These are phyloP conservation scores for Tricholaema leucomelas DNA, from an alignment of 2,113 vertebrate species.

Conservation along the genomic window DNA sequence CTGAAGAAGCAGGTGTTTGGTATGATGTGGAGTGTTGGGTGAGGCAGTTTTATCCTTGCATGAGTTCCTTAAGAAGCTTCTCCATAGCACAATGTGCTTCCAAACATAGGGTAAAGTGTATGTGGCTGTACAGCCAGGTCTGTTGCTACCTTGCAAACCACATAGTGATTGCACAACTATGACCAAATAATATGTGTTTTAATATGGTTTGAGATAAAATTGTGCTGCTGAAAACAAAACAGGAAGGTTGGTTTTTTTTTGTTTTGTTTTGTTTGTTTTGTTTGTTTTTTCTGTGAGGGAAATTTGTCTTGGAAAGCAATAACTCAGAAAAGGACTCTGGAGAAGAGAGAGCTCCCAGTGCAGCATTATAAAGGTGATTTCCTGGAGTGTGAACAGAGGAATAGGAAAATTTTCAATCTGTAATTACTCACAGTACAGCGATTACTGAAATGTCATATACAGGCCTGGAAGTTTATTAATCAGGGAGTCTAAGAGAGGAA, in stretches of 20 bases:
- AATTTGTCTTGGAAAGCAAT: background rate
- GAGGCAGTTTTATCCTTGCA: background rate
- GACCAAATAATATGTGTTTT: background rate
- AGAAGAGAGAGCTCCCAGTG: background rate
- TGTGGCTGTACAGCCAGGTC: background rate
- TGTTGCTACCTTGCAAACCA: background rate
- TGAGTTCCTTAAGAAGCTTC: background rate
- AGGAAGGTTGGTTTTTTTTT: background rate
- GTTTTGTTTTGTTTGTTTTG: too few species aligned
- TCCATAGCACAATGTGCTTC: accelerated
- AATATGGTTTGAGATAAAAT: background rate
- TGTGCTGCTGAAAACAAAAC: background rate
- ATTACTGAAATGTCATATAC: background rate
- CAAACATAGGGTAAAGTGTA: accelerated
- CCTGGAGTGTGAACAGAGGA: background rate
- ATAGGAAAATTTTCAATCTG: background rate
- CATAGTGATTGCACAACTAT: accelerated
- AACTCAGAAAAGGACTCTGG: background rate
- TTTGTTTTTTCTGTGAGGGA: background rate
- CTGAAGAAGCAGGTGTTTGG: background rate
- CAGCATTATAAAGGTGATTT: background rate
- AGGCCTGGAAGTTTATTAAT: background rate
- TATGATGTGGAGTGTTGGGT: background rate
- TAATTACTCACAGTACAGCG: background rate
- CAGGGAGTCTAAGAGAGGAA: background rate